Conservation (phyloP, 2,113 vertebrate genomes). For the Pangasianodon gigas region DNA sequence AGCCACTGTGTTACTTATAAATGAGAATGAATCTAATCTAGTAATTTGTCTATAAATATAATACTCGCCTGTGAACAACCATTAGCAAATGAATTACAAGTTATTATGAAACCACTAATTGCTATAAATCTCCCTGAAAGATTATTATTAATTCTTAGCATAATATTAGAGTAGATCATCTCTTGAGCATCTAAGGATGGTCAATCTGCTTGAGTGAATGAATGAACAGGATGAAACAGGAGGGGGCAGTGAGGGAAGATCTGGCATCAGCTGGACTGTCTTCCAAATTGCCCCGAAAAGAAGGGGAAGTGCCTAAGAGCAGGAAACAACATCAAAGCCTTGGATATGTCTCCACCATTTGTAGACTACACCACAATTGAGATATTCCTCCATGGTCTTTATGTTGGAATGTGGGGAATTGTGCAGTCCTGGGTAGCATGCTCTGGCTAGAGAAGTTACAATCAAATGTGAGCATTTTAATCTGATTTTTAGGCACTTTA, state of each 20-base stretch:
- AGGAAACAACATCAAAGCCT: constrained; percentile 66
- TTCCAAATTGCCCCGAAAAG: constrained; percentile 48
- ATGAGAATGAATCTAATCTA: constrained; percentile 1
- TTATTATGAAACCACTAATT: neutral
- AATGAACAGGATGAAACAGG: constrained; percentile 6
- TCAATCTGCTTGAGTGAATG: constrained; percentile 16
- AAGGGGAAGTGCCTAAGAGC: constrained; percentile 58
- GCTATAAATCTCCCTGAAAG: neutral
- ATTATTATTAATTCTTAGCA: neutral
- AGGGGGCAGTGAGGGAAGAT: constrained; percentile 18
- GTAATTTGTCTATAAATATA: neutral
- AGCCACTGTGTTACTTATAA: neutral
- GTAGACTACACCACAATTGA: constrained; percentile 60
- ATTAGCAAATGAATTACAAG: neutral
- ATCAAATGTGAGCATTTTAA: neutral
- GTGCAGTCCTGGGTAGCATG: constrained; percentile 36
- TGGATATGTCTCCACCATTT: constrained; percentile 56
- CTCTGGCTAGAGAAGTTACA: constrained; percentile 10
- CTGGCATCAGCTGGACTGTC: constrained; percentile 46
- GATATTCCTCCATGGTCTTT: constrained; percentile 62
- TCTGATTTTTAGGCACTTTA: neutral
- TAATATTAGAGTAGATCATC: neutral
- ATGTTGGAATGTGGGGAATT: constrained; percentile 58
- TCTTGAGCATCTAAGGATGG: neutral
- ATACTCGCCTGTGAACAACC: neutral